Conservation (phyloP, 2,113 vertebrate genomes). For the Corythoichthys haematopterus region DNA sequence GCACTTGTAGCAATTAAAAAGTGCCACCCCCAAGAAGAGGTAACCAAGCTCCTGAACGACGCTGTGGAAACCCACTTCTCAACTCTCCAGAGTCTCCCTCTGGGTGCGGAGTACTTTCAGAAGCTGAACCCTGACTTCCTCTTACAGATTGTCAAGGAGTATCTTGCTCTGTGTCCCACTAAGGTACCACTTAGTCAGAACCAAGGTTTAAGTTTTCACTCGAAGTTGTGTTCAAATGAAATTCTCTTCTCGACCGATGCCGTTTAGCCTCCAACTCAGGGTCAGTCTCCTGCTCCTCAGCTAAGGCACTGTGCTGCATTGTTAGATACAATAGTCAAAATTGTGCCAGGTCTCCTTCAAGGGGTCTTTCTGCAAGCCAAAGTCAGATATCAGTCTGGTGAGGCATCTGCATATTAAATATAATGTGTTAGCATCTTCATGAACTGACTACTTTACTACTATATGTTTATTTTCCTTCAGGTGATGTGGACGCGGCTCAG, state of each 20-base stretch:
- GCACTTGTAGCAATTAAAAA: constrained; percentile 85
- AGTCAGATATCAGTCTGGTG: constrained; percentile 91
- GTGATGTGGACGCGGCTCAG: constrained; percentile 79
- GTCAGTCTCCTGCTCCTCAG: constrained; percentile 78
- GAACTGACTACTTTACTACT: not conserved
- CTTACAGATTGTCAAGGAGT: constrained; percentile 85
- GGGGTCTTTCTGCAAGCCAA: constrained; percentile 85
- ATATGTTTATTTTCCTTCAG: constrained; percentile 23
- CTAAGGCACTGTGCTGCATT: constrained; percentile 83
- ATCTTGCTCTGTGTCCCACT: constrained; percentile 83
- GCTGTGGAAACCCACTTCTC: constrained; percentile 90
- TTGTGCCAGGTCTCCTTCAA: constrained; percentile 85
- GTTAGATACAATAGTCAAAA: constrained; percentile 86
- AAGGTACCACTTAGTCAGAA: constrained; percentile 69
- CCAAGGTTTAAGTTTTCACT: not conserved
- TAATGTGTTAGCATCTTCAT: not conserved
- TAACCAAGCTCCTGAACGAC: constrained; percentile 83
- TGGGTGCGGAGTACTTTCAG: constrained; percentile 91
- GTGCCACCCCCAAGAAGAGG: constrained; percentile 75
- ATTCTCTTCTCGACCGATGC: not conserved
- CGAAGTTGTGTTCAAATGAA: not conserved
- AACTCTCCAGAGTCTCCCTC: constrained; percentile 81
- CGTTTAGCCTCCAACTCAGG: constrained; percentile 76
- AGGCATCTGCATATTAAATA: constrained; percentile 15
- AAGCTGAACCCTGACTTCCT: constrained; percentile 95